Conservation (phyloP, 2,797 vertebrate species). For the Calcarius lapponicus region DNA sequence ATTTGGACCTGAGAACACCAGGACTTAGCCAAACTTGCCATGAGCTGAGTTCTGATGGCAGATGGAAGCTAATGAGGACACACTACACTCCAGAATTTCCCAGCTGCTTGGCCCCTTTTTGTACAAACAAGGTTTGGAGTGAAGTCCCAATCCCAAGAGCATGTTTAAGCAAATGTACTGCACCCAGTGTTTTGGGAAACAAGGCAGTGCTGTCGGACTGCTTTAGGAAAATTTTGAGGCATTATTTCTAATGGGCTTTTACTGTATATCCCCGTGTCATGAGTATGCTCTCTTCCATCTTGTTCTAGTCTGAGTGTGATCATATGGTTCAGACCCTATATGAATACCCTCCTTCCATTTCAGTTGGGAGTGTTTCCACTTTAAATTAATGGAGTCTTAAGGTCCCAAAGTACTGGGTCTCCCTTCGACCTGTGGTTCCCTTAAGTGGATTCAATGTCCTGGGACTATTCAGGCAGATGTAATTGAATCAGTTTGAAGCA, state of each 20-base stretch:
- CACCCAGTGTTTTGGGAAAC: conserved; percentile 76
- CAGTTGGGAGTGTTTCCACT: neutral
- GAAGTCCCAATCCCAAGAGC: conserved; percentile 80
- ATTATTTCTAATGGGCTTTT: conserved; percentile 55
- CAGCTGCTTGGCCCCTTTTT: conserved; percentile 83
- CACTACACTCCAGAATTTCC: conserved; percentile 83
- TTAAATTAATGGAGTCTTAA: conserved; percentile 5
- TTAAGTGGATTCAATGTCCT: conserved; percentile 66
- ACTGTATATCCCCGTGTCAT: neutral
- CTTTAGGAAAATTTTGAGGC: conserved; percentile 64
- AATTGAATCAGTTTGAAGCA: conserved; percentile 80
- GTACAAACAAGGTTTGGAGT: conserved; percentile 83
- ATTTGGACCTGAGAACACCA: conserved; percentile 82
- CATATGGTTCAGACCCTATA: neutral
- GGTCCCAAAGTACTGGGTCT: conserved; percentile 17
- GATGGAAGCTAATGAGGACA: conserved; percentile 85
- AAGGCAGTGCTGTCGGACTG: conserved; percentile 54
- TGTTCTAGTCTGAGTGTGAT: neutral
- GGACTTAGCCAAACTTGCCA: conserved; percentile 83
- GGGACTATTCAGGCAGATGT: conserved; percentile 78
- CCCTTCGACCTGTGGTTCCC: conserved; percentile 48
- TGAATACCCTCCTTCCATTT: neutral
- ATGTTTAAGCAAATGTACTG: conserved; percentile 76
- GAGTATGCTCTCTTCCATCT: neutral
- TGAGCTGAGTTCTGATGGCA: conserved; percentile 83